Conservation (phyloP, 92 coral and sea anemone species). For the Zoanthus sociatus region DNA sequence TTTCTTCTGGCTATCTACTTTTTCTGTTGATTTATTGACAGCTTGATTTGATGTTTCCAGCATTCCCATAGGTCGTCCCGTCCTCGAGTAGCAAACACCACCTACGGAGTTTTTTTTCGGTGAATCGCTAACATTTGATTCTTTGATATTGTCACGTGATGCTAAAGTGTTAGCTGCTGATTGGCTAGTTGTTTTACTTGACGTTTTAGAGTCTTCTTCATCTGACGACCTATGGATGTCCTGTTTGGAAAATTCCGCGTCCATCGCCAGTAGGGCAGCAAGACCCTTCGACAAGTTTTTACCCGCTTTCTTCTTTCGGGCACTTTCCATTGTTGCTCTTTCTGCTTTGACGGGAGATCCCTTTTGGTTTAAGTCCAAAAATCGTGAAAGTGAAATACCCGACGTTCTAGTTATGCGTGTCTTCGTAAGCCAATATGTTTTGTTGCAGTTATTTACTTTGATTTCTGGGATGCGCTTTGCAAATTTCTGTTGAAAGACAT, state of each 20-base stretch:
- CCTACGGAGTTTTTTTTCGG: not conserved
- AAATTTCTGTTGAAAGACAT: not conserved
- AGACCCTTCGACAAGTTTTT: slow-evolving; percentile 55
- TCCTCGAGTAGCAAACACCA: not conserved
- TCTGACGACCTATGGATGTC: slow-evolving; percentile 13
- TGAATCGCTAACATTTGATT: not conserved
- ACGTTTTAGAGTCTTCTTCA: not conserved
- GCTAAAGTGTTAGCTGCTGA: not conserved
- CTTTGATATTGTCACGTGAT: not conserved
- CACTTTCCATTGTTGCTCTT: slow-evolving; percentile 7
- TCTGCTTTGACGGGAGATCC: slow-evolving; percentile 5
- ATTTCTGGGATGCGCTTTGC: not conserved
- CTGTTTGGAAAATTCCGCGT: slow-evolving; percentile 57
- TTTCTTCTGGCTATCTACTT: not conserved
- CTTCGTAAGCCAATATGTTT: slow-evolving; percentile 79
- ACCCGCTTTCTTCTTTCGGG: slow-evolving; percentile 32
- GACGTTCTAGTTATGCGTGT: slow-evolving; percentile 49
- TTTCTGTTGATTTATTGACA: not conserved
- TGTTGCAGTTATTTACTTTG: slow-evolving; percentile 40
- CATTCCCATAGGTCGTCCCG: slow-evolving; percentile 39
- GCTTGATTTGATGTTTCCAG: slow-evolving; percentile 22
- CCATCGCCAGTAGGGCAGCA: slow-evolving; percentile 68
- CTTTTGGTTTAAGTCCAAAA: slow-evolving; percentile 57
- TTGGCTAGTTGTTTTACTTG: not conserved
- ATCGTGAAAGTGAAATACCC: slow-evolving; percentile 45